phyloP scores from a whole-genome alignment of 2,113 vertebrate genomes.

The Hirundichthys speculiger region DNA sequence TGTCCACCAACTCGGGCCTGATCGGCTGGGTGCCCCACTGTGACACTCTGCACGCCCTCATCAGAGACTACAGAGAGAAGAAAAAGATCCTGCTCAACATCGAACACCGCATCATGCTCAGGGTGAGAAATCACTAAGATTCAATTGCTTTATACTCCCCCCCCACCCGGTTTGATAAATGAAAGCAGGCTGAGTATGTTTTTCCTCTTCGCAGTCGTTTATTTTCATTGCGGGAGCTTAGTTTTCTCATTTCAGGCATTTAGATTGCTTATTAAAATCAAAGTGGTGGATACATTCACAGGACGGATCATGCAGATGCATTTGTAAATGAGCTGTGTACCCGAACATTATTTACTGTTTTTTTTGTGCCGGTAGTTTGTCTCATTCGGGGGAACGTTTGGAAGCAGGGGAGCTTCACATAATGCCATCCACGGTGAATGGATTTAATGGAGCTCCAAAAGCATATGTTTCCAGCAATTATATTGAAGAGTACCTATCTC shows the following conservation, averaged over 20 bases:
- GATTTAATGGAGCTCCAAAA: conserved; percentile 32
- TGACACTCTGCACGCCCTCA: conserved; percentile 95
- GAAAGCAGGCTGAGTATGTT: no score
- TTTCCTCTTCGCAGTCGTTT: no score
- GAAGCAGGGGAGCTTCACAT: conserved; percentile 14
- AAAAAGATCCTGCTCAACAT: conserved; percentile 99
- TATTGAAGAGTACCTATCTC: conserved; percentile 29
- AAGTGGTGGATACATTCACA: background rate
- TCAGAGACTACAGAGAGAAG: conserved; percentile 97
- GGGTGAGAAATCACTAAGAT: conserved; percentile 77
- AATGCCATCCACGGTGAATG: conserved; percentile 9
- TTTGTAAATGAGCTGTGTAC: conserved; percentile 14
- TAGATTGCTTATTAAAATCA: background rate
- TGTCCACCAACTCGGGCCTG: conserved; percentile 97
- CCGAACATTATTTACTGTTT: no score
- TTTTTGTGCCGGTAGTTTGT: no score
- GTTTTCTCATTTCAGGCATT: conserved; percentile 1
- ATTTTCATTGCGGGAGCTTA: background rate
- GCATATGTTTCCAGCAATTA: conserved; percentile 52
- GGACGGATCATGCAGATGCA: background rate
- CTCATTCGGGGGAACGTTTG: conserved; percentile 14
- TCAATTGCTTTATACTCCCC: no score
- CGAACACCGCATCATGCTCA: conserved; percentile 97
- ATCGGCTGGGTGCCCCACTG: conserved; percentile 99
- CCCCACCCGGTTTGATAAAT: no score